These are phyloP conservation scores for Cassiopea andromeda DNA, from an alignment of 30 jellyfish, hydroid and myxozoan species.

Conservation along the genomic window DNA sequence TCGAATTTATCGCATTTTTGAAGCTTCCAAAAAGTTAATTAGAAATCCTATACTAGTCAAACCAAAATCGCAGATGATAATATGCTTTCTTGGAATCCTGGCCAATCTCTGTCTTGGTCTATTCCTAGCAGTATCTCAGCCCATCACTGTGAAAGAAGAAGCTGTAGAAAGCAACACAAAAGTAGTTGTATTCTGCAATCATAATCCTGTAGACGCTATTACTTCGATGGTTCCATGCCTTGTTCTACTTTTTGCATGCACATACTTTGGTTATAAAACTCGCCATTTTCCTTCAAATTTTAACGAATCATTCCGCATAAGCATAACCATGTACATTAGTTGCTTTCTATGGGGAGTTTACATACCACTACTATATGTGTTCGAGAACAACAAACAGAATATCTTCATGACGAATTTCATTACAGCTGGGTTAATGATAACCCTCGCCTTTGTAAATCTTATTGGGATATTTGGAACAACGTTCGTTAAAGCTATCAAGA, in stretches of 20 bases:
- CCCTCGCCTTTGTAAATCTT: constrained; percentile 14
- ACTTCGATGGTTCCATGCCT: constrained; percentile 47
- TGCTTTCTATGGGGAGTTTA: constrained; percentile 48
- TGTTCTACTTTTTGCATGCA: constrained; percentile 69
- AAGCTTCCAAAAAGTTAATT: constrained; percentile 49
- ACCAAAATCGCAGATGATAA: constrained; percentile 64
- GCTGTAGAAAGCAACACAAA: constrained; percentile 9
- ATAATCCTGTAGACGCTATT: constrained; percentile 21
- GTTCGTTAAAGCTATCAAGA: not conserved
- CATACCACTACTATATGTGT: constrained; percentile 17
- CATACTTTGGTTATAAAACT: constrained; percentile 80
- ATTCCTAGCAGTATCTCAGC: constrained; percentile 44
- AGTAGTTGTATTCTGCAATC: constrained; percentile 42
- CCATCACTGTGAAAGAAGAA: constrained; percentile 28
- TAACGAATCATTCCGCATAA: constrained; percentile 83
- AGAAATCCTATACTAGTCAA: constrained; percentile 53
- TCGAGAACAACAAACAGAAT: not conserved
- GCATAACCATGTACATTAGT: constrained; percentile 81
- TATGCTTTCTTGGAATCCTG: constrained; percentile 26
- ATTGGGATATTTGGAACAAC: constrained; percentile 44
- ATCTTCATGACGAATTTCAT: constrained; percentile 26
- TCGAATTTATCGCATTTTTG: constrained; percentile 75
- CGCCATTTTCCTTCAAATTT: constrained; percentile 81
- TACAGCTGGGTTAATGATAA: constrained; percentile 3
- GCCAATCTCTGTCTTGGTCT: constrained; percentile 51